Base-by-base conservation (phyloP, 2,113 vertebrate genomes). In the Myocastor coypus region DNA sequence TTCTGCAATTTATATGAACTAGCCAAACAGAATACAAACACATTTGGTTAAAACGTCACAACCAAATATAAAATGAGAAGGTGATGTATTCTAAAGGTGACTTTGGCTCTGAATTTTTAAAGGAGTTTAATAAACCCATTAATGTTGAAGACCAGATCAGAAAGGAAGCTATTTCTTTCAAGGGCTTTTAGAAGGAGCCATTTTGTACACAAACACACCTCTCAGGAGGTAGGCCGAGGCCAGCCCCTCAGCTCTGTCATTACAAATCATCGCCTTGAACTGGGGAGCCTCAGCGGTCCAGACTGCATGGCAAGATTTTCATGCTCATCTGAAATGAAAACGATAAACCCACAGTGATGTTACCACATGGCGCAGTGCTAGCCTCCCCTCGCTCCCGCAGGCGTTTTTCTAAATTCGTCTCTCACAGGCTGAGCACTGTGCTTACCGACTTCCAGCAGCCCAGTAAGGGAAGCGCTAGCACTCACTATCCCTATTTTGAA, bases 21-120 rank as follows among this genome's bases (percentile, higher is more conserved):
- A 94, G 30, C n/a, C 84, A 93, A 97, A 89, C 32, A 78, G 92
- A 97, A 95, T n/a, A 57, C 91, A 94, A 52, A 1, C n/a, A 83
- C 5, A 55, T 82, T 68, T 81, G 32, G 55, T 37, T 90, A 93
- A 88, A 93, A 86, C 13, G 87, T 34, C 55, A 55, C 34, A 84
- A 59, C 78, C 92, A 88, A 61, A 94, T 83, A 89, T 83, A 68
- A 87, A 92, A 66, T 34, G 14, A 68, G 63, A 77, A 69, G 66
- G 37, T 57, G 78, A 94, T 40, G 10, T n/a, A 64, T 52, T 84
- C 82, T 59, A 68, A 96, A 96, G 66, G 69, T 93, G 69, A 86
- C 83, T 30, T 95, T 83, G 34, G n/a, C 63, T 89, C 34, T 86
- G 10, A 83, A 26, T 42, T 50, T 57, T 88, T 40, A 17, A 78